Percentiles rank a stretch among this genome's conserved stretches.
Evolutionary conservation across 2,113 vertebrate species (phyloP).

Genomic region (Pituophis catenifer): DNA sequence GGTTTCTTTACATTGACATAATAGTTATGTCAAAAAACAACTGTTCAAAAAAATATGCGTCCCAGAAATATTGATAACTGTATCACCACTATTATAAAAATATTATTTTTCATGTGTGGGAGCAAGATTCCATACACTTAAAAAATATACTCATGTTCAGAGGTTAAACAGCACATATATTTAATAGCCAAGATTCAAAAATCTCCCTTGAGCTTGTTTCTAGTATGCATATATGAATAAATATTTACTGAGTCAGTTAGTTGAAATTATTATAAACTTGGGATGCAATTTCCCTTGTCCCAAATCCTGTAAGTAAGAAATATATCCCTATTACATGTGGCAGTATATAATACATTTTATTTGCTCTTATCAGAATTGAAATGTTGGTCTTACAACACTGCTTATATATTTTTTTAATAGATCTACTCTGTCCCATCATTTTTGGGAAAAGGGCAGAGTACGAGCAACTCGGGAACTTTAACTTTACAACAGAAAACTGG

Average conservation of each 20-base stretch:
- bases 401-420: constrained; percentile 13
- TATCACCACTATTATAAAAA: background rate
- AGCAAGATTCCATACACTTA: background rate
- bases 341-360: background rate
- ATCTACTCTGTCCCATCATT: background rate
- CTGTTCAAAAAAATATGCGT: background rate
- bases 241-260: constrained; percentile 35
- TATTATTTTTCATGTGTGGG: background rate
- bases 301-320: constrained; percentile 9
- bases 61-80: background rate
- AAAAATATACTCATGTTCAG: constrained; percentile 16
- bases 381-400: background rate
- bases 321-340: background rate
- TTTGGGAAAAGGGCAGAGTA: background rate
- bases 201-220: background rate
- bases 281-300: constrained; percentile 9
- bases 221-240: constrained; percentile 32
- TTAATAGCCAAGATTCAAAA: constrained; percentile 14
- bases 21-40: background rate
- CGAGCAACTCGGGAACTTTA: background rate
- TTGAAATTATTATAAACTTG: constrained; percentile 10
- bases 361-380: constrained; percentile 3
- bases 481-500: background rate
- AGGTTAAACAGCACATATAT: constrained; percentile 3
- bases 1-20: background rate